Conservation (phyloP, 1,140 invertebrate genomes). For the Zaprionus camerounensis region DNA sequence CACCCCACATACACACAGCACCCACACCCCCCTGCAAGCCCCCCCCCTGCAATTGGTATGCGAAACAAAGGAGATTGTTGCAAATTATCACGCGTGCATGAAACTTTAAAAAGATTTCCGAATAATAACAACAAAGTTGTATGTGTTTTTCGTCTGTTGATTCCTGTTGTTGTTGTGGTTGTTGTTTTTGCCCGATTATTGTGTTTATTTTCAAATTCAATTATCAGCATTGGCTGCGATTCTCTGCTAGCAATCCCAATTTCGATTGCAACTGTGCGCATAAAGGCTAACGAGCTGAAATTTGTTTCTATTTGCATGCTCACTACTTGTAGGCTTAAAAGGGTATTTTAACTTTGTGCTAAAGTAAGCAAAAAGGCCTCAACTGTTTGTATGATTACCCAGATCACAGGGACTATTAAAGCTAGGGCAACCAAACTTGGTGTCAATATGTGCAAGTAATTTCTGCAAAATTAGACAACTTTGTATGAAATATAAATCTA, state of each 20-base stretch:
- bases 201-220: constrained; percentile 10
- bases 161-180: neutral
- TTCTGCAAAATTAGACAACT: neutral
- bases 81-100: constrained; percentile 29
- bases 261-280: neutral
- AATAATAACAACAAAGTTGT: constrained; percentile 11
- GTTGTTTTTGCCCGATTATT: neutral
- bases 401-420: too few species aligned
- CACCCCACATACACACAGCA: neutral
- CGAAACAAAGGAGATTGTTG: constrained; percentile 24
- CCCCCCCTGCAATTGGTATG: constrained; percentile 1
- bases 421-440: too few species aligned
- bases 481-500: neutral
- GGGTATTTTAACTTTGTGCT: too few species aligned
- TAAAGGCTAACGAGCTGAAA: too few species aligned
- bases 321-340: too few species aligned
- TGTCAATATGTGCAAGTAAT: too few species aligned
- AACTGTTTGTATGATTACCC: too few species aligned
- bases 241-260: neutral
- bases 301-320: too few species aligned
- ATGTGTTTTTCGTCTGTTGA: neutral
- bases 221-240: neutral
- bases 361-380: too few species aligned
- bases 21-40: neutral
- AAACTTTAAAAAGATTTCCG: constrained; percentile 4